Base-by-base conservation (phyloP, 2,113 vertebrate genomes). In the Misgurnus mizolepis region DNA sequence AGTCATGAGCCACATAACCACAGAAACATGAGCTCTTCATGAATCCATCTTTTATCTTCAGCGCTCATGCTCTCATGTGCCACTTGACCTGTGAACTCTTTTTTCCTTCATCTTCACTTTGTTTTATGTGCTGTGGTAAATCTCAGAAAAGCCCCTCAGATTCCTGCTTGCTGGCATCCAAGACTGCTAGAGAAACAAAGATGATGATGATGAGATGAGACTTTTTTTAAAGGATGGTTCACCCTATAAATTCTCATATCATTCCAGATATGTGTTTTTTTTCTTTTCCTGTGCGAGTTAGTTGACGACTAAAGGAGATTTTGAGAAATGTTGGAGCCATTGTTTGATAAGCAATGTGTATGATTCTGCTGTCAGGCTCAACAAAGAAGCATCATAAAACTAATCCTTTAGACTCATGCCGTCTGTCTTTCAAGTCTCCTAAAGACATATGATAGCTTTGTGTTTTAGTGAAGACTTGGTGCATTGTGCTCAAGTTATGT, bases 41-140 rank as follows among this genome's bases (percentile, higher is more conserved):
- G 83, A 80, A 83, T 67, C 6, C 76, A 60, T 80, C 75, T 85
- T 82, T 64, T 83, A 39, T 84, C 67, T 41, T 76, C 17, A 10
- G 79, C 80, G 79, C 76, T 82, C 67, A 82, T 81, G 78, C 45
- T 84, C 77, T 82, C 89, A 84, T 68, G 56, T 78, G 82, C 82
- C 82, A 86, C 79, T 89, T 87, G 83, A 92, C 90, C 88, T 86
- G 47, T 88, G 85, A 87, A 84, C 82, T 66, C 56, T 27, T 49
- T 74, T 45, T 49, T 47, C 75, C 62, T 67, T 79, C 41, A 55
- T 81, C 62, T 82, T 79, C 55, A 55, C 85, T 87, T 71, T 76
- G 53, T 70, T 89, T 89, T 82, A 86, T 89, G 67, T 79, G 58
- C 86, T 80, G 75, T 86, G 83, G 83, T 89, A 82, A 92, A 91